Percentiles rank a stretch among this genome's conserved stretches.
Conservation (phyloP, 2,888 invertebrate species). For the Gastrophysa polygoni region DNA sequence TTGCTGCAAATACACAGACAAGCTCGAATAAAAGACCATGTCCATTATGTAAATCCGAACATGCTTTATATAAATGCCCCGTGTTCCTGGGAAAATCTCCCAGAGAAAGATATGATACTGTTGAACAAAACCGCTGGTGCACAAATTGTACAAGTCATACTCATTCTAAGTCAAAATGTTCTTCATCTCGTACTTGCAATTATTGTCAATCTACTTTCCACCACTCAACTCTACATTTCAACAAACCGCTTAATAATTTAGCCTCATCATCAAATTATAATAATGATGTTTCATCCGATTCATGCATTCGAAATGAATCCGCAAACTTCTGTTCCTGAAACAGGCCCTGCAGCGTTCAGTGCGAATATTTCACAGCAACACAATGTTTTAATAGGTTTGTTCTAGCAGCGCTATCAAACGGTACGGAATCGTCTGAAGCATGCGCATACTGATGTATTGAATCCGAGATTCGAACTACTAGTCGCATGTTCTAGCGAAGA, state of each 20-base stretch:
- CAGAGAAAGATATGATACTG: conserved; percentile 5
- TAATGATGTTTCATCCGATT: not conserved
- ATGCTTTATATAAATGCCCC: conserved; percentile 4
- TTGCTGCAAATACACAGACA: not conserved
- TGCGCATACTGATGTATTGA: conserved; percentile 1
- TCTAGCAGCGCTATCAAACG: not conserved
- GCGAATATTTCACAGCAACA: not conserved
- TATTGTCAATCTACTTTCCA: conserved; percentile 5
- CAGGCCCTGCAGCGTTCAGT: not conserved
- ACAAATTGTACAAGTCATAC: not conserved
- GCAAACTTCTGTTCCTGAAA: not conserved
- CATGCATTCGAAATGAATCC: not conserved
- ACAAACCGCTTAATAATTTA: conserved; percentile 3
- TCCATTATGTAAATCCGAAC: conserved; percentile 1
- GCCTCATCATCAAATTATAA: not conserved
- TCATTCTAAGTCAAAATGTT: conserved; percentile 3
- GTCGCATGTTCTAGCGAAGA: too few relatives aligned
- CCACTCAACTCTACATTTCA: conserved; percentile 6
- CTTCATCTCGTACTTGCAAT: not conserved
- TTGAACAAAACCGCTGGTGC: conserved; percentile 6
- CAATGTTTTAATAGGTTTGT: not conserved
- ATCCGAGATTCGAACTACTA: not conserved
- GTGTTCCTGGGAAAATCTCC: conserved; percentile 1
- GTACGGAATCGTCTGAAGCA: not conserved
- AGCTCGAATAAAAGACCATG: not conserved